Evolutionary conservation across 1,140 invertebrate genomes (phyloP).

Genomic region (Rhyacophila brunnea): DNA sequence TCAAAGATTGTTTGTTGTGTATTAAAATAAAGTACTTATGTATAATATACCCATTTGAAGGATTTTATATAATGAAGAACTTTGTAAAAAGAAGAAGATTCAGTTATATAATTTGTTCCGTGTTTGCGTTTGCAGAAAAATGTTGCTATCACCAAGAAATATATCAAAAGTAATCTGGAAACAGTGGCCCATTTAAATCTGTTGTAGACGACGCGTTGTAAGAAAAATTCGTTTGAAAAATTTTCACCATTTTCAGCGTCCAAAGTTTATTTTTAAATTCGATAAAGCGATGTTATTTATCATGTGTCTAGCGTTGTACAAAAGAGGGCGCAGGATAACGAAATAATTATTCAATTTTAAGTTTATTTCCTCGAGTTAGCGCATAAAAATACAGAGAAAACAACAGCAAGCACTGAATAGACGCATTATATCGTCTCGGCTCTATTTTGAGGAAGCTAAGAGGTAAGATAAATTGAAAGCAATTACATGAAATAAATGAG

Average conservation of each 20-base stretch:
- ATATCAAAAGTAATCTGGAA: too few species aligned
- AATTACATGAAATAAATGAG: constrained; percentile 36
- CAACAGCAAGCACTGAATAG: constrained; percentile 20
- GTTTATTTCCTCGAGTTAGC: constrained; percentile 18
- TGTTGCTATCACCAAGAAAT: too few species aligned
- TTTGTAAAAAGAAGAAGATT: too few species aligned
- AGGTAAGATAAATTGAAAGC: constrained; percentile 36
- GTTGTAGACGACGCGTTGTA: constrained; percentile 2
- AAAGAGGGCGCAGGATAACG: constrained; percentile 18
- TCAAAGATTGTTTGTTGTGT: too few species aligned
- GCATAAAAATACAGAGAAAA: constrained; percentile 22
- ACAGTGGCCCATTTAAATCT: background rate
- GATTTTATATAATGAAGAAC: too few species aligned
- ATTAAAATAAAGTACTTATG: too few species aligned
- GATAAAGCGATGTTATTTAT: constrained; percentile 21
- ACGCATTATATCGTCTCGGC: constrained; percentile 17
- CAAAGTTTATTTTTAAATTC: constrained; percentile 12
- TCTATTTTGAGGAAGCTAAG: constrained; percentile 28
- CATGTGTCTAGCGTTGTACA: constrained; percentile 9
- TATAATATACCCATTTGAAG: too few species aligned
- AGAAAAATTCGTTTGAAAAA: constrained; percentile 13
- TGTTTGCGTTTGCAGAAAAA: too few species aligned
- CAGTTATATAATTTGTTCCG: too few species aligned
- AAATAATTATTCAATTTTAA: constrained; percentile 35
- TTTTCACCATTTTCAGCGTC: background rate